phyloP scores from a whole-genome alignment of 2,113 vertebrate genomes.

The Hemichromis elongatus region DNA sequence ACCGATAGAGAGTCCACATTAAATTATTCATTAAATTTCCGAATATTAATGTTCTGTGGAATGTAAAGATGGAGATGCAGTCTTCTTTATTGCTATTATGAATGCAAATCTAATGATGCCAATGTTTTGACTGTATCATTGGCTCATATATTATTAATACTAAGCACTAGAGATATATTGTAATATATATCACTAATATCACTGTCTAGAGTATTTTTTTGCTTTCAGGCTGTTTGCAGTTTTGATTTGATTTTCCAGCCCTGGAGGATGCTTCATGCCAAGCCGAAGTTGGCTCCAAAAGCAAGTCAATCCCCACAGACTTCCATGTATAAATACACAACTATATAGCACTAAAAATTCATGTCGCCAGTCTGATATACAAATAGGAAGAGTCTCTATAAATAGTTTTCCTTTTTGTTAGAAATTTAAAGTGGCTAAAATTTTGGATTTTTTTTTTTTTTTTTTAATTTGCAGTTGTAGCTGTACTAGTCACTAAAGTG shows the following conservation, averaged over 20 bases:
- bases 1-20: neutral
- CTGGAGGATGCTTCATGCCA: neutral
- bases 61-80: neutral
- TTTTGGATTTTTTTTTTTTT: neutral
- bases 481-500: neutral
- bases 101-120: neutral
- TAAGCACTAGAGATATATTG: neutral
- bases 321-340: neutral
- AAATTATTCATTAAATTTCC: neutral
- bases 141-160: neutral
- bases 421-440: neutral
- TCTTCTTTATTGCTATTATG: neutral
- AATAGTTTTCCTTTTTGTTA: neutral
- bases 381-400: neutral
- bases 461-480: neutral
- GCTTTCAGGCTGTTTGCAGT: neutral
- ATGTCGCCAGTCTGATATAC: neutral
- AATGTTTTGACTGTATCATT: neutral
- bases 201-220: neutral
- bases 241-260: neutral
- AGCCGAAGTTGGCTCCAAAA: neutral
- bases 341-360: neutral
- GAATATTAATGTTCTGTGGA: neutral
- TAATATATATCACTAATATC: neutral
- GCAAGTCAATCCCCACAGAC: neutral